Conservation (phyloP, 1,140 invertebrate genomes). For the Metopolophium dirhodum region DNA sequence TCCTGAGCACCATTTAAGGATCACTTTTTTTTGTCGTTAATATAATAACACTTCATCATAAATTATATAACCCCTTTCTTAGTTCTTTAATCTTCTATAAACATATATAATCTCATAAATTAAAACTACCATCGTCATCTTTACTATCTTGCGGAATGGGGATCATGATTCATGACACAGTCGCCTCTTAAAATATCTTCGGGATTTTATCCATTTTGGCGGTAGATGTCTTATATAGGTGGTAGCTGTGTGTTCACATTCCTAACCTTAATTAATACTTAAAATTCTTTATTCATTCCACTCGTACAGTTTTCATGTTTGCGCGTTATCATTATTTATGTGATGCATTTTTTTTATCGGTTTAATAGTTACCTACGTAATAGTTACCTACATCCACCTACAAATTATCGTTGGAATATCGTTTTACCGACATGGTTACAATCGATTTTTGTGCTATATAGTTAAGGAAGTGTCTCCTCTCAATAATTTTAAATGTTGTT, state of each 20-base stretch:
- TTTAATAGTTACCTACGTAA: too few species aligned
- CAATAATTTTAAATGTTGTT: too few species aligned
- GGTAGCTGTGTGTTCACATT: not conserved
- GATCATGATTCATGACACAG: not conserved
- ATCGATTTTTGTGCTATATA: too few species aligned
- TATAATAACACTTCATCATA: not conserved
- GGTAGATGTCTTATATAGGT: not conserved
- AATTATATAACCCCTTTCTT: not conserved
- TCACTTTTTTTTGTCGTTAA: not conserved
- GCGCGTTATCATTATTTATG: not conserved
- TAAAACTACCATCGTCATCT: not conserved
- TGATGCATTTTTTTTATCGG: not conserved
- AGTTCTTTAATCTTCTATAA: conserved; percentile 20
- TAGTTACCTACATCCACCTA: too few species aligned
- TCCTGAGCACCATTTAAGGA: not conserved
- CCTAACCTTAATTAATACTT: not conserved
- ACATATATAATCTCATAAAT: not conserved
- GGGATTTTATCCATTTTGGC: not conserved
- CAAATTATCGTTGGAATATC: not conserved
- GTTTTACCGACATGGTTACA: not conserved
- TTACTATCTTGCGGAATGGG: not conserved
- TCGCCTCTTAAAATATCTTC: not conserved
- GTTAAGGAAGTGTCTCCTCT: too few species aligned
- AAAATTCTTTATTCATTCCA: not conserved
- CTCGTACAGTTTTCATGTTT: not conserved